Evolutionary conservation across 1,140 invertebrate species (phyloP), one percentile per base, ranked within the genome.

Genomic region (Drosophila nannoptera): DNA sequence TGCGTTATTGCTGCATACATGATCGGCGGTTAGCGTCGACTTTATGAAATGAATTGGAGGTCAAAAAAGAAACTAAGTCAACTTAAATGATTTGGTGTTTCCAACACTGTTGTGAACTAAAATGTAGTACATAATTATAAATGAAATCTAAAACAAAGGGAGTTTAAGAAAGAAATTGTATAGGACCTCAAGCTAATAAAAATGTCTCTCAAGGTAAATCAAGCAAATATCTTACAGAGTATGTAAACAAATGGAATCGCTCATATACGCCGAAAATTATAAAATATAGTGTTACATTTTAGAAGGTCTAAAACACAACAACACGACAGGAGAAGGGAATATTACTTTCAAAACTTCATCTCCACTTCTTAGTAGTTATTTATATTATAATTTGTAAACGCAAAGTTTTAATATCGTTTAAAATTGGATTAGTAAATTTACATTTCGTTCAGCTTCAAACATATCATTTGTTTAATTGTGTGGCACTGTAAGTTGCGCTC

Each of bases 61-160:
- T 66, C 72, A 68, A 80, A 75, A 86, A 81, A 67, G 73, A 81
- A 86, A 80, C 80, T 80, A 86, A 83, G 80, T 84, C 80, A 86
- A 75, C 70, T 69, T 77, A 54, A 78, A 72, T 68, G 74, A 81
- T 86, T 86, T 87, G 81, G 81, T 77, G 82, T 86, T 86, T 84
- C 81, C 81, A 86, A 86, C 77, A 68, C 81, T 86, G 81, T 84
- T 84, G 81, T 84, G 77, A 86, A 84, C 73, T 86, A 86, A 86
- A 84, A 77, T 75, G 60, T 86, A 86, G 82, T 77, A 81, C 81
- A 87, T 86, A 86, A 77, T 86, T 86, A 77, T 75, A 74, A 72
- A 80, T 73, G 74, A 78, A 83, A 67, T 67, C 61, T 69, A 32
- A 63, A 66, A 52, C 46, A 75, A 71, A 62, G 45, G 43, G 45